Conservation (phyloP, 2,113 vertebrate genomes). For the Petrocephalus microphthalmus region DNA sequence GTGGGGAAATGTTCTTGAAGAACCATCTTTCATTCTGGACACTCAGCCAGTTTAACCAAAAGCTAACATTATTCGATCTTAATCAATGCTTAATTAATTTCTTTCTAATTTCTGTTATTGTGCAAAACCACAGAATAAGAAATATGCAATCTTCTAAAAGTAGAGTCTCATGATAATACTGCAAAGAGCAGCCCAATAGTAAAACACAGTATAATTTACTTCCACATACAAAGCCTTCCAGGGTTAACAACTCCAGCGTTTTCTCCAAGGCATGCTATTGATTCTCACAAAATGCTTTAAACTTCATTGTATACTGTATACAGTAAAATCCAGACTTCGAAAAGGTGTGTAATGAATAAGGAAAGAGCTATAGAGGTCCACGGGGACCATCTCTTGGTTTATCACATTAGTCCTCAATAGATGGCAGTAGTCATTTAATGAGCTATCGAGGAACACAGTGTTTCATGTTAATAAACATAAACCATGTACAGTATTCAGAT, state of each 20-base stretch:
- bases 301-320: neutral
- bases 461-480: neutral
- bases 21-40: neutral
- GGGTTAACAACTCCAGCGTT: neutral
- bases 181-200: neutral
- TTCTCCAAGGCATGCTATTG: neutral
- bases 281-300: neutral
- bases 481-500: neutral
- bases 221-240: neutral
- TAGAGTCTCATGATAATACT: neutral
- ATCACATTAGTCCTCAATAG: neutral
- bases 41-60: neutral
- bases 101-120: too few species aligned
- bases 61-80: neutral
- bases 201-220: neutral
- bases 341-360: neutral
- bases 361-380: neutral
- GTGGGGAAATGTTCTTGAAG: neutral
- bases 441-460: neutral
- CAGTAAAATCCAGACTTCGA: neutral
- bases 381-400: neutral
- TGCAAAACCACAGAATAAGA: neutral
- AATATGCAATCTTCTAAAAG: neutral
- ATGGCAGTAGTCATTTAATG: constrained; percentile 3
- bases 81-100: neutral